Conservation (phyloP, 2,113 vertebrate genomes). For the Ammospiza nelsoni region DNA sequence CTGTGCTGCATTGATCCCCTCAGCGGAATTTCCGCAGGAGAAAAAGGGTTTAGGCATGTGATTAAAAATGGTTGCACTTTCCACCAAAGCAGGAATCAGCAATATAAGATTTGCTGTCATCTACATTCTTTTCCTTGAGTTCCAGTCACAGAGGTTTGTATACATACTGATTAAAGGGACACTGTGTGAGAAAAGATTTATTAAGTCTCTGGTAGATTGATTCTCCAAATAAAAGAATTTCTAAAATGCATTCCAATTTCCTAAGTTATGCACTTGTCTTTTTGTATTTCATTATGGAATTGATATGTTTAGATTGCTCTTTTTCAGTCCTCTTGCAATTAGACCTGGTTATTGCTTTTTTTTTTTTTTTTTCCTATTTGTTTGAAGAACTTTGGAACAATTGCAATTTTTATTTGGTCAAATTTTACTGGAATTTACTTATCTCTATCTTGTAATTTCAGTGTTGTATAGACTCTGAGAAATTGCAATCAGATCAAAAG, state of each 20-base stretch:
- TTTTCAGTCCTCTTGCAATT: neutral
- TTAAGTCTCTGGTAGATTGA: neutral
- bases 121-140: neutral
- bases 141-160: neutral
- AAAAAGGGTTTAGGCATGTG: neutral
- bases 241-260: neutral
- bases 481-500: neutral
- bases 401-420: neutral
- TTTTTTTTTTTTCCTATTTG: rapidly evolving
- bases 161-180: neutral
- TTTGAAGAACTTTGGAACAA: neutral
- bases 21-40: neutral
- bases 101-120: neutral
- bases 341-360: neutral
- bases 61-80: neutral
- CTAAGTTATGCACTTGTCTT: neutral
- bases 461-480: neutral
- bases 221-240: neutral
- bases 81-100: neutral
- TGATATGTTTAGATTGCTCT: neutral
- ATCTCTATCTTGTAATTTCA: neutral
- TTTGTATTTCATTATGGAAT: neutral
- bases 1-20: neutral
- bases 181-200: neutral
- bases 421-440: neutral